phyloP scores from a whole-genome alignment of 2,888 invertebrate species.

The Philopedon plagiatum region DNA sequence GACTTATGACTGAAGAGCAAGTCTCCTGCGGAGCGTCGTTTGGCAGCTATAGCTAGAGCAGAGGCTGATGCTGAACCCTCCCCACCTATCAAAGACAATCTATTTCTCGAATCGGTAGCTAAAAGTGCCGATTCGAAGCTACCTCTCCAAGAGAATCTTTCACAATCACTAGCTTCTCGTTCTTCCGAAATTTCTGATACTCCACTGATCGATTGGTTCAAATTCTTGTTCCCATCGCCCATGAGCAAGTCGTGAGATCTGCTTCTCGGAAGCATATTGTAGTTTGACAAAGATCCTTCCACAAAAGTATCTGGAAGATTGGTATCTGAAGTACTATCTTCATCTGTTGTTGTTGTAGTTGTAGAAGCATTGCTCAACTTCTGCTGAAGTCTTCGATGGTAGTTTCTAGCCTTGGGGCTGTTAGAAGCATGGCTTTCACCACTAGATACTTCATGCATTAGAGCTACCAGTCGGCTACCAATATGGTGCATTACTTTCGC shows the following conservation, averaged over 20 bases:
- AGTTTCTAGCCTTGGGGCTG: constrained; percentile 75
- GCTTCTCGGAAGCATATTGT: constrained; percentile 78
- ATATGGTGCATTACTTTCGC: constrained; percentile 95
- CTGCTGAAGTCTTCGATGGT: constrained; percentile 73
- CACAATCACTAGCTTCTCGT: constrained; percentile 88
- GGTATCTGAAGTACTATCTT: constrained; percentile 80
- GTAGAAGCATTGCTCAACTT: constrained; percentile 74
- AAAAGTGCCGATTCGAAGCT: constrained; percentile 93
- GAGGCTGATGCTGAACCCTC: constrained; percentile 76
- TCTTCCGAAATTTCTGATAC: constrained; percentile 73
- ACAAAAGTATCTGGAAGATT: constrained; percentile 65
- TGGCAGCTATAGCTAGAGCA: constrained; percentile 80
- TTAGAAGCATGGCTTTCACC: constrained; percentile 75
- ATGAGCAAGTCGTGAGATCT: constrained; percentile 86
- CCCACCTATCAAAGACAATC: constrained; percentile 76
- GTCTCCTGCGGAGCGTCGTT: constrained; percentile 87
- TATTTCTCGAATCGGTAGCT: constrained; percentile 89
- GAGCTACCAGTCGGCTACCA: constrained; percentile 86
- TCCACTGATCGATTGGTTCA: constrained; percentile 70
- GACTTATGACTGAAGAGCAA: constrained; percentile 85
- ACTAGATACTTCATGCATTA: constrained; percentile 93
- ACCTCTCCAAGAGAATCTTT: constrained; percentile 92
- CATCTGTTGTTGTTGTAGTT: constrained; percentile 77
- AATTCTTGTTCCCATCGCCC: constrained; percentile 72
- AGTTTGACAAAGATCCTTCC: constrained; percentile 69